These are phyloP conservation scores for Epizoanthus illoricatus DNA, from an alignment of 92 coral and sea anemone genomes.

Conservation along the genomic window DNA sequence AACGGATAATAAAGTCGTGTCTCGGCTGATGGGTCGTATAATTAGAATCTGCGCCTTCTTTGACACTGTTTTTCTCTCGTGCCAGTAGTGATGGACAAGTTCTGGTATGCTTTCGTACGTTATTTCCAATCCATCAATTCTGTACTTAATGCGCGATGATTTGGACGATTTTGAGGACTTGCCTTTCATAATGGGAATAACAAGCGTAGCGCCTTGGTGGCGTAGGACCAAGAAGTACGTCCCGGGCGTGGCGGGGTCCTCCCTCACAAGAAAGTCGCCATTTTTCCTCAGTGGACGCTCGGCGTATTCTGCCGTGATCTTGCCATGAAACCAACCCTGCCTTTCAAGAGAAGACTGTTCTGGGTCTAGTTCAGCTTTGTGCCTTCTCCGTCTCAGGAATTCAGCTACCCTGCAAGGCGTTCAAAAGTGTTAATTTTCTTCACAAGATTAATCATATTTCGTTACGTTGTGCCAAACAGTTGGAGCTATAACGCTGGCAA, in stretches of 20 bases:
- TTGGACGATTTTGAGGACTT: slow-evolving; percentile 66
- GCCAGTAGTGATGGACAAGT: slow-evolving; percentile 69
- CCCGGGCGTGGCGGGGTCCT: slow-evolving; percentile 97
- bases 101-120: slow-evolving; percentile 83
- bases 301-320: slow-evolving; percentile 92
- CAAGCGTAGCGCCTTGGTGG: slow-evolving; percentile 61
- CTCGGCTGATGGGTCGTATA: slow-evolving; percentile 84
- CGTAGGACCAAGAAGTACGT: slow-evolving; percentile 82
- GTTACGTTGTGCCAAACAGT: background rate
- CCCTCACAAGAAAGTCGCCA: slow-evolving; percentile 96
- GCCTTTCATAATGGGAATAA: slow-evolving; percentile 74
- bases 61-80: slow-evolving; percentile 70
- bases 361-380: slow-evolving; percentile 40
- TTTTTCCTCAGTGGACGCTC: slow-evolving; percentile 77
- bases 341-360: slow-evolving; percentile 67
- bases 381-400: slow-evolving; percentile 60
- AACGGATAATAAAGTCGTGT: slow-evolving; percentile 73
- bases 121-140: slow-evolving; percentile 68
- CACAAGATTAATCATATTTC: background rate
- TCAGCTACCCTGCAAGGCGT: slow-evolving; percentile 68
- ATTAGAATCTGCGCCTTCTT: slow-evolving; percentile 65
- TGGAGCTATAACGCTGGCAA: background rate
- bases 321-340: slow-evolving; percentile 97
- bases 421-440: background rate
- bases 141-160: slow-evolving; percentile 84